Base-by-base conservation (phyloP, 1,140 invertebrate genomes). In the Diuraphis noxia region DNA sequence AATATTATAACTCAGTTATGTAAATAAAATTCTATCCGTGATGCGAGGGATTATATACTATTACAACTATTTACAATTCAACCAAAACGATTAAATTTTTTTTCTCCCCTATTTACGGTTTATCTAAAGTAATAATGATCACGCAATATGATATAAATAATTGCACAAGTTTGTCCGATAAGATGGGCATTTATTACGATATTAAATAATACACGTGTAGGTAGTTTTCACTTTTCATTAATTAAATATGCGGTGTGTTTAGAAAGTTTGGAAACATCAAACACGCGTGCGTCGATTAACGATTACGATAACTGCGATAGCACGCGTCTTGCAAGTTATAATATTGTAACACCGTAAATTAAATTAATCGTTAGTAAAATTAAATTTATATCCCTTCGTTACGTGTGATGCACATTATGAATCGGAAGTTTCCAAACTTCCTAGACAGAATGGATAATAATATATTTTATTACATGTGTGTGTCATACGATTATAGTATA, bases 341-440 rank as follows among this genome's bases (percentile, higher is more conserved):
- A 72, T 72, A 72, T 72, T n/a, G 56, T n/a, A n/a, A 72, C 56
- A n/a, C 56, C n/a, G n/a, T 72, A 72, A 17, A 72, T 72, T 72
- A 72, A n/a, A 72, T 72, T n/a, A 72, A 72, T 72, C 56, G 56
- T 72, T 72, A 72, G 34, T 72, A 72, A 72, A 72, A 72, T 72
- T 72, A 17, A 63, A 72, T 72, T 6, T 72, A 17, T 72, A 72
- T n/a, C 56, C 56, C 56, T 72, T 72, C n/a, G 56, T 34, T n/a
- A n/a, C 4, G n/a, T 72, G 56, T 34, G 56, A n/a, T n/a, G 34
- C n/a, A 30, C 56, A 17, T 72, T 72, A 72, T 72, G n/a, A n/a
- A 72, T 72, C 13, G 30, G 13, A n/a, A 72, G 56, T 72, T 72
- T 19, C 6, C 30, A 72, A 63, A 72, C 56, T 72, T 72, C 56